phyloP scores from a whole-genome alignment of 1,140 invertebrate species.

The Apis mellifera region DNA sequence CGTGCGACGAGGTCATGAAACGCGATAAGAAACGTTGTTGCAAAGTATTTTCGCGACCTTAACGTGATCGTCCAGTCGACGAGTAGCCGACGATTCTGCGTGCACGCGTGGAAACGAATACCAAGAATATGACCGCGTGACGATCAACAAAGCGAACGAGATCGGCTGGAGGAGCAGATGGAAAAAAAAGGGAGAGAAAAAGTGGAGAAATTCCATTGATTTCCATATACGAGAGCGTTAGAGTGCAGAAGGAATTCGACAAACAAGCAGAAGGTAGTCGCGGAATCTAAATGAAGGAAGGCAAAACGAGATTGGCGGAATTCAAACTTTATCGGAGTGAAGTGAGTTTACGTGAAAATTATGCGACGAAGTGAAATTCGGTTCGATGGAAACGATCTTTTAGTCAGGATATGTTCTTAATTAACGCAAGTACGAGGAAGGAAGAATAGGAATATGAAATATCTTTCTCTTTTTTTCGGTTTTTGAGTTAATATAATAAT shows the following conservation, averaged over 20 bases:
- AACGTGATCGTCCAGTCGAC: constrained; percentile 46
- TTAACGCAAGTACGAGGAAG: constrained; percentile 18
- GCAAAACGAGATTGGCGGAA: neutral
- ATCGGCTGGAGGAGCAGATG: neutral
- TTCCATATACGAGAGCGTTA: constrained; percentile 24
- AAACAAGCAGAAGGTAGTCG: neutral
- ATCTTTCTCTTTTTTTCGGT: too few species aligned
- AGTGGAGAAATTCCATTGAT: constrained; percentile 13
- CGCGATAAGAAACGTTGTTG: constrained; percentile 65
- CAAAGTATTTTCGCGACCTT: constrained; percentile 54
- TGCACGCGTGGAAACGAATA: constrained; percentile 8
- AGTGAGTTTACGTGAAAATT: constrained; percentile 20
- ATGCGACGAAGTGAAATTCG: constrained; percentile 7
- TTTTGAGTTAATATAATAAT: too few species aligned
- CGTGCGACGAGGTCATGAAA: constrained; percentile 67
- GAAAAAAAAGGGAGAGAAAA: neutral
- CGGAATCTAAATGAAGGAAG: constrained; percentile 16
- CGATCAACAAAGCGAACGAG: neutral
- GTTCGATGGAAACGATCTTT: neutral
- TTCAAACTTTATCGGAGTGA: constrained; percentile 3
- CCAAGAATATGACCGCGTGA: constrained; percentile 2
- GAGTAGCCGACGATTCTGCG: constrained; percentile 11
- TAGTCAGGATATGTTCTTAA: constrained; percentile 21
- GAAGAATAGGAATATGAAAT: constrained; percentile 5
- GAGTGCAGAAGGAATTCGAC: neutral